Evolutionary conservation across 2,113 vertebrate species (phyloP).

Genomic region (Thomomys bottae): DNA sequence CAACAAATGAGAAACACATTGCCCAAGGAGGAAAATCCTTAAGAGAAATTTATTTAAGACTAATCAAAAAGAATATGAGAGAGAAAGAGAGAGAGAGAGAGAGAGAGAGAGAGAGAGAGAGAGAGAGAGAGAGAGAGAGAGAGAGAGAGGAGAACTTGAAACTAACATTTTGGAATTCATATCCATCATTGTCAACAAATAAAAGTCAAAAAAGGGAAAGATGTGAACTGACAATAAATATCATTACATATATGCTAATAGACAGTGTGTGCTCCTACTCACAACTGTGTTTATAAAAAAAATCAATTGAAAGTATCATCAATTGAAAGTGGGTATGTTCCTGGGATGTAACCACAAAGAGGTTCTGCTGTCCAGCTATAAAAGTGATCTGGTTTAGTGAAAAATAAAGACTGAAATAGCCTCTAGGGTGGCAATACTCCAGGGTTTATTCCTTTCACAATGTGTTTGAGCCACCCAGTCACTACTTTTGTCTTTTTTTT

Average conservation of each 20-base stretch:
- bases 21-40: slow-evolving; percentile 67
- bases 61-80: background rate
- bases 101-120: too few species aligned
- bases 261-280: background rate
- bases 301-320: slow-evolving; percentile 29
- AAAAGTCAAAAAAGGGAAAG: slow-evolving; percentile 39
- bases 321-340: background rate
- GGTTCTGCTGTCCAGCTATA: background rate
- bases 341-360: background rate
- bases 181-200: slow-evolving; percentile 52
- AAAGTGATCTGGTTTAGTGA: slow-evolving; percentile 22
- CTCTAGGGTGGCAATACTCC: background rate
- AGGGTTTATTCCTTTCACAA: background rate
- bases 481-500: slow-evolving; percentile 32
- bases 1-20: slow-evolving; percentile 85
- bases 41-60: slow-evolving; percentile 81
- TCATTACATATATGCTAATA: slow-evolving; percentile 61
- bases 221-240: slow-evolving; percentile 69
- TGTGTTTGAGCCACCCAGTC: background rate
- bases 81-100: too few species aligned
- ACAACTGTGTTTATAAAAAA: slow-evolving; percentile 35
- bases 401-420: background rate
- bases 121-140: too few species aligned
- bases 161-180: slow-evolving; percentile 52
- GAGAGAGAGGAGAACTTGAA: slow-evolving; percentile 71